Evolutionary conservation across 2,888 invertebrate genomes (phyloP).

Genomic region (Coremacera marginata): DNA sequence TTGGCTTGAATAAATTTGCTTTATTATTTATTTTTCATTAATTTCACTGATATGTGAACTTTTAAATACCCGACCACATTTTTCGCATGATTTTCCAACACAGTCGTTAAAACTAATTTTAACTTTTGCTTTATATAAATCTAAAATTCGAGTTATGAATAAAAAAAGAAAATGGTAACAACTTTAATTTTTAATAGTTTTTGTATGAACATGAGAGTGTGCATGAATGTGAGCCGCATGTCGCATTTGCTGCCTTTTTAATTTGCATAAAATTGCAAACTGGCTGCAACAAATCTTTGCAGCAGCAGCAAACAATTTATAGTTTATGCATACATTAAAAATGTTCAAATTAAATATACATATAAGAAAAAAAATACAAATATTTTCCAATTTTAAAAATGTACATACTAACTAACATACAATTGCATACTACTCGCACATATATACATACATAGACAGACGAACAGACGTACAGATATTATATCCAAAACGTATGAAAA

Average conservation of each 20-base stretch:
- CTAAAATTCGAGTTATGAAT: no score
- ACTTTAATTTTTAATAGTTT: constrained; percentile 12
- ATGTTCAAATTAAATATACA: constrained; percentile 9
- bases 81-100: no score
- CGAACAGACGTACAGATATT: neutral
- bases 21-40: no score
- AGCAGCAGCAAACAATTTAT: constrained; percentile 21
- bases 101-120: no score
- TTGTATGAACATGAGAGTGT: neutral
- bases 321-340: constrained; percentile 27
- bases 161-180: neutral
- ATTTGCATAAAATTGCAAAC: constrained; percentile 19
- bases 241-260: constrained; percentile 22
- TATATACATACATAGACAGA: neutral
- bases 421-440: neutral
- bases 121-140: no score
- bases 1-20: no score
- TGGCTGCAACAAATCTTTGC: neutral
- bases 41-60: no score
- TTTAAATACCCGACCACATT: no score
- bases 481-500: constrained; percentile 46
- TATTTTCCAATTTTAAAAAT: neutral
- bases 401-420: constrained; percentile 4
- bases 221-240: constrained; percentile 1
- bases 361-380: neutral